Evolutionary conservation across 2,888 invertebrate genomes (phyloP), one percentile per base, ranked within the genome.

Genomic region (Zootermopsis nevadensis): DNA sequence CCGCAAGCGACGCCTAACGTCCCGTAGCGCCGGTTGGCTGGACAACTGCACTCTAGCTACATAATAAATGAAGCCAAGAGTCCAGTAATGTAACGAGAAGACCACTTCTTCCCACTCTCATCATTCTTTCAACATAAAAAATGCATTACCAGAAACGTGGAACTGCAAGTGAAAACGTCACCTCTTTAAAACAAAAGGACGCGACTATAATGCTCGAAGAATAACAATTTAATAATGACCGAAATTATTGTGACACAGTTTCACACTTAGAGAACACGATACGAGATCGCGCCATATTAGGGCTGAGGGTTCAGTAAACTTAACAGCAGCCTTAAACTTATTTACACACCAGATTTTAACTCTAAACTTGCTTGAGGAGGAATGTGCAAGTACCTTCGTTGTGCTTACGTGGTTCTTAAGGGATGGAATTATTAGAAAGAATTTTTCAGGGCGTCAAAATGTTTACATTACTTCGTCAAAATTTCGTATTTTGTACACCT

Each of bases 21-120:
- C 74, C 74, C 38, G 31, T 31, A 69, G 69, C 69, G 69, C 31
- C 33, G 69, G 30, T 69, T 69, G 69, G 74, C 38, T 38, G 74
- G 74, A 74, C 74, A 74, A 74, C 74, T 74, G 38, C 74, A 74
- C 74, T 38, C 38, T 38, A 38, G 74, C 60, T 79, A 79, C 79
- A 79, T 79, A 79, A 79, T 79, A 79, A 79, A 79, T 79, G 79
- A 79, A 79, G 60, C 66, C 79, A 60, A 79, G 60, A 66, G 79
- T 60, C 55, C 55, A 55, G 79, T 79, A 79, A 79, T 77, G 53
- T 77, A 55, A 77, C 48, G 77, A 77, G 77, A 31, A 53, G 53
- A 27, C 48, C 77, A 77, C 77, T 48, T 77, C 53, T 31, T 48
- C 53, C 74, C 74, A 33, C 74, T 27, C 74, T 38, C 77, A 53